A percentile compares a stretch with the other conserved stretches of the same genome.
Conservation (phyloP, 2,888 invertebrate genomes). For the Panzeria rudis region DNA sequence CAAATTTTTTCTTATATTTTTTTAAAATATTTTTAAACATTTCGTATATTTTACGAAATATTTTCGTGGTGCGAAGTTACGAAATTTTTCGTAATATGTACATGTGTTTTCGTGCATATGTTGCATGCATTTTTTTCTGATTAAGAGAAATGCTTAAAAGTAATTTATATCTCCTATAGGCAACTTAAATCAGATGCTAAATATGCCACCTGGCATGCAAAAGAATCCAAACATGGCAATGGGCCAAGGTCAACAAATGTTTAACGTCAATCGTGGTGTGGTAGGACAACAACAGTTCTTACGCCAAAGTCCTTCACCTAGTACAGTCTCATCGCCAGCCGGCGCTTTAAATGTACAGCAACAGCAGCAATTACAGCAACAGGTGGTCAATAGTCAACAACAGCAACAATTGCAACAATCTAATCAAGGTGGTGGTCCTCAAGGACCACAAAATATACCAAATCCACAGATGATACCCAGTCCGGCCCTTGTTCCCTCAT, state of each 20-base stretch:
- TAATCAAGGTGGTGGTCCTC: slow-evolving; percentile 75
- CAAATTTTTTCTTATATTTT: too few species aligned
- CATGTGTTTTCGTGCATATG: too few species aligned
- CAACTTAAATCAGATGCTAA: slow-evolving; percentile 81
- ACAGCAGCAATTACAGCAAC: slow-evolving; percentile 75
- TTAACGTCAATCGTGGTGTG: slow-evolving; percentile 86
- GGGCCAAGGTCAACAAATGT: slow-evolving; percentile 84
- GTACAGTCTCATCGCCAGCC: slow-evolving; percentile 85
- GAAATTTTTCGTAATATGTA: too few species aligned
- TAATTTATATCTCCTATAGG: slow-evolving; percentile 55
- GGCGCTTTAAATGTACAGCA: slow-evolving; percentile 76
- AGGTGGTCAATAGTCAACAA: slow-evolving; percentile 79
- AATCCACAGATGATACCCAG: slow-evolving; percentile 88
- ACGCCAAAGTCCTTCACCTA: slow-evolving; percentile 89
- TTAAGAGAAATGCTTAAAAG: not conserved
- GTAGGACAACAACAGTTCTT: slow-evolving; percentile 89
- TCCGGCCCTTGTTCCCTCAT: slow-evolving; percentile 88
- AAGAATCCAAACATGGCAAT: slow-evolving; percentile 82
- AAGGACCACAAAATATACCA: slow-evolving; percentile 79
- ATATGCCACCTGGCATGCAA: slow-evolving; percentile 81
- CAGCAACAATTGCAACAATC: slow-evolving; percentile 75
- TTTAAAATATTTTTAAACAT: too few species aligned
- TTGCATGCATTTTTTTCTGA: too few species aligned
- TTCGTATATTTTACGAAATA: too few species aligned
- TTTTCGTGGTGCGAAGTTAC: too few species aligned